Base-by-base conservation (phyloP, 37 sponge, comb jelly and placozoan species). In the Aphrocallistes beatrix region DNA sequence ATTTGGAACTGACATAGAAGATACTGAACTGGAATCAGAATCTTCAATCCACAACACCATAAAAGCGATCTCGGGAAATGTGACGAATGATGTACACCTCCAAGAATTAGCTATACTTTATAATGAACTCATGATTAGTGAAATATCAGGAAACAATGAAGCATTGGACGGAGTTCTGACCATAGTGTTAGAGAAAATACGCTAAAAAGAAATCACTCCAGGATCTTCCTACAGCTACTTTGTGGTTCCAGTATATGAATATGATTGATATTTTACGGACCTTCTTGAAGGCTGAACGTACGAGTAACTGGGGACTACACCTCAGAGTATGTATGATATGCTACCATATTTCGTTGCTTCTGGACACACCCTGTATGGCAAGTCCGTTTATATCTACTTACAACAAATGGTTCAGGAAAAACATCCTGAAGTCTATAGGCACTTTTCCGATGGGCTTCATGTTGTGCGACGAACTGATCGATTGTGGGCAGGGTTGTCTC, bases 231-330 rank as follows among this genome's bases (percentile, higher is more conserved):
- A n/a, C n/a, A n/a, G n/a, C n/a, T n/a, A n/a, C n/a, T n/a, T n/a
- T n/a, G n/a, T 83, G 84, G 84, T 36, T 83, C 37, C 84, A 83
- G 39, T 83, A 83, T 37, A 83, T 83, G 84, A 37, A 37, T 37
- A 83, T 81, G 25, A 60, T 85, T 23, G 84, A 83, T 37, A 83
- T 83, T 37, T 83, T 83, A 83, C 38, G 84, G n/a, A 83, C 32
- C 32, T 83, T 37, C 39, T 36, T 83, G 37, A 83, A 37, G 39
- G 84, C 38, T 36, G 84, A 83, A 37, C 84, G 84, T 25, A 83
- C 84, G n/a, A 37, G 84, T 83, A 83, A 83, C 37, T 39, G 84
- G 84, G 40, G 28, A 37, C 37, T 83, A 83, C 84, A 83, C 39
- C 28, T 23, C 84, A 83, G 38, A 21, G 37, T 38, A 25, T 83